Base-by-base conservation (phyloP, 37 sponge, comb jelly and placozoan genomes). In the Haliclona indistincta region DNA sequence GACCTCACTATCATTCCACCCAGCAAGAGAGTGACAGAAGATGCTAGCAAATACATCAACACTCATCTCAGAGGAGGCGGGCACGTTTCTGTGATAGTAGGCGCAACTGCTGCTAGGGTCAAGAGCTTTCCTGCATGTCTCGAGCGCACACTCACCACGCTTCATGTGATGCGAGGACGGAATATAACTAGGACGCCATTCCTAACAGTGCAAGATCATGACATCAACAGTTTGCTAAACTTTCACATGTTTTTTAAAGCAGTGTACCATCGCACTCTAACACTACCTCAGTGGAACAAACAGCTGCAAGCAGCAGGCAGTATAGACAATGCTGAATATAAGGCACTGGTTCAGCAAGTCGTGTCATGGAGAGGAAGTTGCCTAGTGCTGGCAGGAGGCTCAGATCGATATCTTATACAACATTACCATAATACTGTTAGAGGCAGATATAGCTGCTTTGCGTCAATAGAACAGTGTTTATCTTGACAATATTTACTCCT, bases 351-450 rank as follows among this genome's bases (percentile, higher is more conserved):
- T 20, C 77, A 84, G 55, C 61, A 77, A 38, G 28, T 43, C 43
- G 30, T 84, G 25, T 71, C 56, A 22, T 28, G 63, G 0, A 45
- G 52, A 35, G 77, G 78, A 43, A 70, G 63, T 63, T 84, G 85
- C 29, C 51, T 84, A 34, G 38, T 84, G 5, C 67, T 83, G 33
- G 68, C 75, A 15, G 84, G 84, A 13, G 76, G n/a, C n/a, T n/a
- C n/a, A n/a, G n/a, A n/a, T n/a, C n/a, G n/a, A n/a, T n/a, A n/a
- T n/a, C n/a, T n/a, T n/a, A n/a, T n/a, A n/a, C n/a, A n/a, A n/a
- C n/a, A n/a, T n/a, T n/a, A n/a, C n/a, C n/a, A n/a, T n/a, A n/a
- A n/a, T n/a, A n/a, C 15, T 47, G 10, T 47, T 15, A 47, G 51
- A 47, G 15, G 51, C 10, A 47, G 10, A 47, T 47, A 10, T 47